Evolutionary conservation across 2,797 vertebrate species (phyloP).

Genomic region (Ptychadena robeensis): DNA sequence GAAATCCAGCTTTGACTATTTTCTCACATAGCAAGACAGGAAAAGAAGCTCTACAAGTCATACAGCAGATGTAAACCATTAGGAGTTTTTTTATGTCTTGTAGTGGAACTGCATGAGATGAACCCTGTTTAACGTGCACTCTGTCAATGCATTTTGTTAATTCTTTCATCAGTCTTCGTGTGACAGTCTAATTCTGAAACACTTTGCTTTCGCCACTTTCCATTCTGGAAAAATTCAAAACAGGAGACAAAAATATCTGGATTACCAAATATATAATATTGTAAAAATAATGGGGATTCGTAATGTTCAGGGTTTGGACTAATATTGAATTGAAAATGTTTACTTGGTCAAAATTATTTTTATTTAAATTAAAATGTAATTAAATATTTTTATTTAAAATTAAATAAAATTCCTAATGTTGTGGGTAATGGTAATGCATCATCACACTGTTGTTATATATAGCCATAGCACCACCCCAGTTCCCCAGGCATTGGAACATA

Average conservation of each 20-base stretch:
- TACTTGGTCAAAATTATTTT: too few relatives aligned
- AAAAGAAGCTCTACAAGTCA: constrained; percentile 62
- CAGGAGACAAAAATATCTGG: constrained; percentile 32
- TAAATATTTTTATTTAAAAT: too few relatives aligned
- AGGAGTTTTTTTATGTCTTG: constrained; percentile 66
- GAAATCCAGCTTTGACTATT: constrained; percentile 58
- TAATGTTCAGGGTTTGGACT: too few relatives aligned
- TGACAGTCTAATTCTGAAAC: constrained; percentile 41
- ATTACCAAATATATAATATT: constrained; percentile 3
- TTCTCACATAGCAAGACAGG: constrained; percentile 65
- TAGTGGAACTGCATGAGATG: constrained; percentile 60
- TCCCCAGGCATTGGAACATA: too few relatives aligned
- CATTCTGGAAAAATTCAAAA: constrained; percentile 30
- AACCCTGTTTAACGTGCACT: constrained; percentile 39
- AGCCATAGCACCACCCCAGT: too few relatives aligned
- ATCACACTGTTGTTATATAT: too few relatives aligned
- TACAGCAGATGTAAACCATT: constrained; percentile 67
- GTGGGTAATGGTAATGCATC: too few relatives aligned
- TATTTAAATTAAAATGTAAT: too few relatives aligned
- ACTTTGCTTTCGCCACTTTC: constrained; percentile 5
- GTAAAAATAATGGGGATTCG: too few relatives aligned
- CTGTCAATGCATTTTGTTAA: constrained; percentile 45
- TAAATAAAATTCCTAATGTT: too few relatives aligned
- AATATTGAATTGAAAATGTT: too few relatives aligned
- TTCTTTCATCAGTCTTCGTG: not conserved